A percentile compares a stretch with the other conserved stretches of the same genome.
Evolutionary conservation across 2,888 invertebrate species (phyloP).

Genomic region (Hirtodrosophila duncani): DNA sequence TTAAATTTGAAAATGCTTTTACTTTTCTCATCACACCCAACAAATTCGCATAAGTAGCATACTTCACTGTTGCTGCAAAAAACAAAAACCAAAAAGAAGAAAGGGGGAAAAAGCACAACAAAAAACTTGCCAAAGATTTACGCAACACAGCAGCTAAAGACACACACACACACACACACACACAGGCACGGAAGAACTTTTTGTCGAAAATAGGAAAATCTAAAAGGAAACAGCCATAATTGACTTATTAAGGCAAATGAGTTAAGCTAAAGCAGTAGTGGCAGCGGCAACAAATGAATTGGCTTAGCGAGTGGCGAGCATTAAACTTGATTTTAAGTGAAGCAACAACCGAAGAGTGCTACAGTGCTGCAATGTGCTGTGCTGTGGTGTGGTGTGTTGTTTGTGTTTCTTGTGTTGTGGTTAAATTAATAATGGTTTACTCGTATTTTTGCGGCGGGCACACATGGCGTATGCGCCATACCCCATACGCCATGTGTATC

Average conservation of each 20-base stretch:
- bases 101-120: slow-evolving; percentile 4
- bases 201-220: not conserved
- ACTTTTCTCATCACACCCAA: too few species aligned
- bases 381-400: too few species aligned
- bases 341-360: slow-evolving; percentile 25
- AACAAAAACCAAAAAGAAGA: too few species aligned
- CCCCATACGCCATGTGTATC: slow-evolving; percentile 59
- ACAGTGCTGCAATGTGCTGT: slow-evolving; percentile 1
- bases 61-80: too few species aligned
- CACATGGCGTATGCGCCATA: slow-evolving; percentile 64
- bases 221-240: slow-evolving; percentile 40
- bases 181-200: not conserved
- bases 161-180: not conserved
- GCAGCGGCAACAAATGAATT: slow-evolving; percentile 47
- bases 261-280: slow-evolving; percentile 43
- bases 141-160: not conserved
- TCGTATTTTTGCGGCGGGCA: slow-evolving; percentile 21
- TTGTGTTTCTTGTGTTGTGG: slow-evolving; percentile 31
- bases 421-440: slow-evolving; percentile 66
- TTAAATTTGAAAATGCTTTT: too few species aligned
- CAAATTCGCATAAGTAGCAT: not conserved
- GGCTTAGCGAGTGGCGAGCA: slow-evolving; percentile 36
- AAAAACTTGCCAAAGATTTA: slow-evolving; percentile 27
- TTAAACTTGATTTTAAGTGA: slow-evolving; percentile 62
- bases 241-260: slow-evolving; percentile 61